These are phyloP conservation scores for Stichopus chloronotus DNA, from an alignment of 35 echinoderm and acorn worm genomes.

Conservation along the genomic window DNA sequence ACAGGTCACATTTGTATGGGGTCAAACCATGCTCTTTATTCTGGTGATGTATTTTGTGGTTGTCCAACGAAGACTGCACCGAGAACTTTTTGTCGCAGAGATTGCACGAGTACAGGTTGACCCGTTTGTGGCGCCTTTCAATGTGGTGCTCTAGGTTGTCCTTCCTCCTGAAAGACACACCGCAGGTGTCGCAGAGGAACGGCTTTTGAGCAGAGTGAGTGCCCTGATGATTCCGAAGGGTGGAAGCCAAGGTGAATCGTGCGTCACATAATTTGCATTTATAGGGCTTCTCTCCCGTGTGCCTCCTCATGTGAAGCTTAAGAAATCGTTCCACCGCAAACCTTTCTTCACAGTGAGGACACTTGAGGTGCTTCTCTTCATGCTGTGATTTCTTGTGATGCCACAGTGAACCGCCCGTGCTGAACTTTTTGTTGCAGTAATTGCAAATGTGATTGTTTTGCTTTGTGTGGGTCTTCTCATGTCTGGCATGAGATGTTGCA, in stretches of 20 bases:
- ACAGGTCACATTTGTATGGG: slow-evolving; percentile 79
- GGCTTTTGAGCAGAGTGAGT: slow-evolving; percentile 57
- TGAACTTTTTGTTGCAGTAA: slow-evolving; percentile 65
- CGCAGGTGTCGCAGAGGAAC: slow-evolving; percentile 85
- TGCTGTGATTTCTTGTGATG: slow-evolving; percentile 69
- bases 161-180: slow-evolving; percentile 68
- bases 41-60: slow-evolving; percentile 85
- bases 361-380: slow-evolving; percentile 65
- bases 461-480: slow-evolving; percentile 32
- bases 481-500: slow-evolving; percentile 11
- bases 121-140: slow-evolving; percentile 53
- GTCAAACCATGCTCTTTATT: slow-evolving; percentile 68
- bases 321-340: slow-evolving; percentile 67
- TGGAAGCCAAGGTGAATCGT: slow-evolving; percentile 59
- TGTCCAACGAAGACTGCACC: slow-evolving; percentile 50
- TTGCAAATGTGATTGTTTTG: slow-evolving; percentile 14
- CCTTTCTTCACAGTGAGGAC: slow-evolving; percentile 63
- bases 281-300: slow-evolving; percentile 80
- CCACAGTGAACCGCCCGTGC: slow-evolving; percentile 54
- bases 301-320: slow-evolving; percentile 64
- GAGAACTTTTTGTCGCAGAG: slow-evolving; percentile 81
- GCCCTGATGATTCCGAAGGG: slow-evolving; percentile 73
- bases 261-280: slow-evolving; percentile 69
- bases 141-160: slow-evolving; percentile 75
- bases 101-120: slow-evolving; percentile 71